Evolutionary conservation across 2,797 vertebrate genomes (phyloP), one percentile per base, ranked within the genome.

Genomic region (Phrynocephalus forsythii): DNA sequence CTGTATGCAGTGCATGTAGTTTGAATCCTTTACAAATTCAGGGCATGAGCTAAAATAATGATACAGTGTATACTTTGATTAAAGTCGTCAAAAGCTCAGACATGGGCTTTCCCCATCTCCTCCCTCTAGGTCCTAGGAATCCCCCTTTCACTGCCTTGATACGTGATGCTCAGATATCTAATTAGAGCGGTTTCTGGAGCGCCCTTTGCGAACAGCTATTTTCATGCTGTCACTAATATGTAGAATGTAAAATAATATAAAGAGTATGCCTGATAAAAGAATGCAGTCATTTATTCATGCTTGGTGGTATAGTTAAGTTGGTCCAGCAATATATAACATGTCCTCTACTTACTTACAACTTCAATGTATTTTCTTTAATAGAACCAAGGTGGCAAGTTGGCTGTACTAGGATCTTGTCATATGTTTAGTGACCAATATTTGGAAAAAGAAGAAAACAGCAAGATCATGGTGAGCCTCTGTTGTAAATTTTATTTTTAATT

Each of bases 351-450:
- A 9, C 52, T 86, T 84, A 91, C 2, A 85, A 63, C 60, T 63
- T 63, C 5, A 18, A 20, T 63, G 60, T 1, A 85, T 91, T 48
- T 94, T 91, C 78, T 3, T 92, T 91, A 75, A 44, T 86, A 97
- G 94, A 93, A 96, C 96, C 97, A 97, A 89, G 97, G 97, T 33
- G 99, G 99, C n/a, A 99, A 98, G 92, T 95, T 99, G 95, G 98
- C 97, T 69, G 99, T 99, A 0, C 88, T 99, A 93, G 99, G 99
- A 79, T 99, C 99, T 63, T 99, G 98, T 89, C 98, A 99, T 96
- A 99, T 99, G 98, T 99, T 99, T 95, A 97, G 96, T 92, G 99
- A 99, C 93, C 98, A 99, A 9, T 99, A 99, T 95, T 95, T 99
- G 90, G 98, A 99, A 95, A 99, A 99, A 96, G 99, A 99, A 95